Evolutionary conservation across 2,888 invertebrate species (phyloP).

Genomic region (Fabriciana adippe): DNA sequence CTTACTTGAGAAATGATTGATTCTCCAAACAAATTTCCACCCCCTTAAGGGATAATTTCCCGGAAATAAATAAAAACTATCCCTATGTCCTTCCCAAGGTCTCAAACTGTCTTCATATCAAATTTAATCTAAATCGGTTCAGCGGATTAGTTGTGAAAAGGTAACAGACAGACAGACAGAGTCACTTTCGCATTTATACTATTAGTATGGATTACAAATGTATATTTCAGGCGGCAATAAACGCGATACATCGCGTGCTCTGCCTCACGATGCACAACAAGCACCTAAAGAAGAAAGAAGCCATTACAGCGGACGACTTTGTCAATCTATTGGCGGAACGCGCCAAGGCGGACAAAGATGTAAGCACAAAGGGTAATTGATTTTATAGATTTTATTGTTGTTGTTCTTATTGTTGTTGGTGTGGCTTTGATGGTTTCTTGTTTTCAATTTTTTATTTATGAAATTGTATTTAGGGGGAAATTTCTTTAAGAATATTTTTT

Average conservation of each 20-base stretch:
- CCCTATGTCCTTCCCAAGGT: too few species aligned
- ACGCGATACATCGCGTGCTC: conserved; percentile 69
- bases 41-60: too few species aligned
- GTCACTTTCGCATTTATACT: too few species aligned
- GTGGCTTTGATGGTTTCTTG: conserved; percentile 15
- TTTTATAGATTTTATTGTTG: conserved; percentile 36
- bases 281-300: conserved; percentile 45
- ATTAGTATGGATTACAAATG: background rate
- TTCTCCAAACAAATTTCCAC: too few species aligned
- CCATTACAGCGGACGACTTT: conserved; percentile 38
- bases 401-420: conserved; percentile 8
- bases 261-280: conserved; percentile 72
- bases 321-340: conserved; percentile 43
- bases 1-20: too few species aligned
- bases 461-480: background rate
- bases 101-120: too few species aligned
- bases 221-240: conserved; percentile 62
- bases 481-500: background rate
- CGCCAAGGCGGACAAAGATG: conserved; percentile 51
- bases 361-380: conserved; percentile 73
- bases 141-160: background rate
- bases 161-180: too few species aligned
- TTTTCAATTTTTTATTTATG: background rate
- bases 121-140: background rate
- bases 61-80: too few species aligned